Percentiles rank a stretch among this genome's conserved stretches.
Evolutionary conservation across 2,113 vertebrate genomes (phyloP).

Genomic region (Melospiza georgiana): DNA sequence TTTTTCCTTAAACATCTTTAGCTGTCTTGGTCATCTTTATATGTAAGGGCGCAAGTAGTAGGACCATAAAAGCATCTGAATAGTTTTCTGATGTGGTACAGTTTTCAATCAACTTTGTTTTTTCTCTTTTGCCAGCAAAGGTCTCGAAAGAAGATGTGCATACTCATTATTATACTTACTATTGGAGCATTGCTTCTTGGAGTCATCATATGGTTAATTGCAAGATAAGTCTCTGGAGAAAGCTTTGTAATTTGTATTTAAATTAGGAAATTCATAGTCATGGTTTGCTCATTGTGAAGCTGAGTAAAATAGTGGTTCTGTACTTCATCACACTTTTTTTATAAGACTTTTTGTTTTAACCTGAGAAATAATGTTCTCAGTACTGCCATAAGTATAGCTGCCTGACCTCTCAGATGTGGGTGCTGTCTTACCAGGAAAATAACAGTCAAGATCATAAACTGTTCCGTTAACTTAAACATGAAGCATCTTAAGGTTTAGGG

Average conservation of each 20-base stretch:
- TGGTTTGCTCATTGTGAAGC: conserved; percentile 50
- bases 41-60: background rate
- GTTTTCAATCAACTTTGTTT: background rate
- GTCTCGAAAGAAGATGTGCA: conserved; percentile 94
- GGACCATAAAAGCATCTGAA: background rate
- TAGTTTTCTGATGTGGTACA: background rate
- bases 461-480: background rate
- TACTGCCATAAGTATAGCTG: background rate
- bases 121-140: conserved; percentile 76
- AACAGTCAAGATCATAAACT: background rate
- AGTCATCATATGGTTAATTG: conserved; percentile 77
- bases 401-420: background rate
- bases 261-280: conserved; percentile 28
- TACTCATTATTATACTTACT: conserved; percentile 81
- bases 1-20: background rate
- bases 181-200: conserved; percentile 76
- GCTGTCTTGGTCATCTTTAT: background rate
- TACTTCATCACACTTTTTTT: conserved; percentile 42
- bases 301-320: conserved; percentile 47
- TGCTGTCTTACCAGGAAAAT: background rate
- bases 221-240: conserved; percentile 5
- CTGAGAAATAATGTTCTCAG: background rate
- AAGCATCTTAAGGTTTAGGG: background rate
- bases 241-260: background rate
- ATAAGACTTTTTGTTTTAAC: conserved; percentile 7